These are phyloP conservation scores for Aradophagus sp. DNA, from an alignment of 1,140 invertebrate species.

Conservation along the genomic window DNA sequence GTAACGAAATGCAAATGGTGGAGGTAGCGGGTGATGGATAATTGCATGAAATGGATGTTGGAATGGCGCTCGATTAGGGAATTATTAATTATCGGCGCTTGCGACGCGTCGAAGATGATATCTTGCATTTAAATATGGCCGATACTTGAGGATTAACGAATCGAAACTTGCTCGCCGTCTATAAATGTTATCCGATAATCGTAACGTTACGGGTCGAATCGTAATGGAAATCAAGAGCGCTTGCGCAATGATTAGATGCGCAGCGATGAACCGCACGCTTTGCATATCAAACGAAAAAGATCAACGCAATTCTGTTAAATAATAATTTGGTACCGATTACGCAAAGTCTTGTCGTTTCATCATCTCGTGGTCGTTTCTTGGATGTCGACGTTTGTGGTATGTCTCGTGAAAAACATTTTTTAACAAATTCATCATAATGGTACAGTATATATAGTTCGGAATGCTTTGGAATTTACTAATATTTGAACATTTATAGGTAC, in stretches of 20 bases:
- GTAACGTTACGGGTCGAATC: slow-evolving; percentile 43
- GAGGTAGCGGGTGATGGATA: slow-evolving; percentile 3
- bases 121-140: slow-evolving; percentile 22
- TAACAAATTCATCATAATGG: too few species aligned
- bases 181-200: slow-evolving; percentile 53
- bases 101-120: slow-evolving; percentile 28
- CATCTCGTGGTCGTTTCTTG: slow-evolving; percentile 28
- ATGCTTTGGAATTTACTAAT: too few species aligned
- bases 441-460: too few species aligned
- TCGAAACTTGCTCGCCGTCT: slow-evolving; percentile 30
- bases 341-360: slow-evolving; percentile 27
- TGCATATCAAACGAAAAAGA: slow-evolving; percentile 39
- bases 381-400: slow-evolving; percentile 29
- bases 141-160: slow-evolving; percentile 19
- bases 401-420: slow-evolving; percentile 3
- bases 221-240: slow-evolving; percentile 33
- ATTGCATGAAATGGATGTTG: too few species aligned
- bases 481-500: too few species aligned
- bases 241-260: slow-evolving; percentile 49
- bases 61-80: slow-evolving; percentile 31
- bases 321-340: slow-evolving; percentile 40
- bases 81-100: slow-evolving; percentile 54
- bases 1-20: slow-evolving; percentile 39
- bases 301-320: slow-evolving; percentile 48
- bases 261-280: slow-evolving; percentile 4